Evolutionary conservation across 2,888 invertebrate genomes (phyloP), one percentile per base, ranked within the genome.

Genomic region (Temnothorax rugatulus): DNA sequence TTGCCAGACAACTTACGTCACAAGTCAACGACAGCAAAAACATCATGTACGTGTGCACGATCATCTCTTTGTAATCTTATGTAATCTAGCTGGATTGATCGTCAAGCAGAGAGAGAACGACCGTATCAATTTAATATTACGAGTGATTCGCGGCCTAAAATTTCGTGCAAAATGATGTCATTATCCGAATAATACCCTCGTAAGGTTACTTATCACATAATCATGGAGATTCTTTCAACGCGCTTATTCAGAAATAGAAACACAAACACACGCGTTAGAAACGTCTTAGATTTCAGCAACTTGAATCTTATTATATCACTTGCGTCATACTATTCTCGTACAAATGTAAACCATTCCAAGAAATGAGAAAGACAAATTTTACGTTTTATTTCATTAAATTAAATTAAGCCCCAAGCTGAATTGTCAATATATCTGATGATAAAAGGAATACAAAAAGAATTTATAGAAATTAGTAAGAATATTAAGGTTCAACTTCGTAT

Each of bases 21-120:
- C 5, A 59, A 79, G 47, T 69, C 34, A 71, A 79, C 2, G 34
- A 50, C 18, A 81, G 13, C 8, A 79, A 69, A 69, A 79, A 71
- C 13, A 13, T 52, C 18, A 69, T 34, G n/a, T 15, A 69, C 11
- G n/a, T 15, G 18, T 47, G 3, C 15, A 34, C 8, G 61, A 71
- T 71, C 13, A 59, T 21, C 4, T 79, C 21, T 47, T 50, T 34
- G 8, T 69, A 69, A 59, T 34, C 11, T 44, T 68, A 57, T 47
- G 1, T 44, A 79, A 79, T 79, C 18, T 47, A 21, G 13, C 29
- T 25, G 18, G 21, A 59, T 79, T 79, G 52, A 68, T 47, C 15
- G 5, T 21, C 7, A 44, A 59, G 15, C 29, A 29, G 8, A 66
- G 11, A 11, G 7, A 25, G 52, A 0, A 18, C 41, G 11, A 7